phyloP scores from a whole-genome alignment of 1,140 invertebrate genomes.

The Sinonovacula constricta region DNA sequence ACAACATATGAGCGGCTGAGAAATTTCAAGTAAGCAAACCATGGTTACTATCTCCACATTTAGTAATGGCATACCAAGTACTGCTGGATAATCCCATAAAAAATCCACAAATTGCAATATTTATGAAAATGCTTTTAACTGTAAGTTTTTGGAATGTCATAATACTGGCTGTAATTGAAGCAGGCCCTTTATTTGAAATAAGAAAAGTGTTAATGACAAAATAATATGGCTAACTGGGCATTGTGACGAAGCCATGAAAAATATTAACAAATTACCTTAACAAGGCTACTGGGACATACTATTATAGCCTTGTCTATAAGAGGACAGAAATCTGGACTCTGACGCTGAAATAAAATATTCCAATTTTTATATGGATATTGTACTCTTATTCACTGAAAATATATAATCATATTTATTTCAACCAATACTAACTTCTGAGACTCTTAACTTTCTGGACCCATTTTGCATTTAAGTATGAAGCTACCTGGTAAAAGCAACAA shows the following conservation, averaged over 20 bases:
- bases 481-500: no score
- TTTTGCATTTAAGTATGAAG: not conserved
- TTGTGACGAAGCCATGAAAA: not conserved
- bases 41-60: no score
- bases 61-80: no score
- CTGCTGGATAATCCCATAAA: no score
- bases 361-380: not conserved
- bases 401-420: not conserved
- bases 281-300: conserved; percentile 97
- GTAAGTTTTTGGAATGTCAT: not conserved
- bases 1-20: no score
- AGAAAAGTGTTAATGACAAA: no score
- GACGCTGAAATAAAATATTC: conserved; percentile 70
- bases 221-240: no score
- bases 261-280: conserved; percentile 85
- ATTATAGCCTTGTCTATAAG: conserved; percentile 95
- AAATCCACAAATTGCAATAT: no score
- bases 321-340: conserved; percentile 84
- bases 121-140: not conserved
- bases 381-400: not conserved
- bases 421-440: not conserved
- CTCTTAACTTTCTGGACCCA: not conserved
- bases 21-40: no score
- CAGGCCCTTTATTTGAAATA: not conserved
- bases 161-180: not conserved